phyloP scores from a whole-genome alignment of 2,888 invertebrate genomes.

The Anodontia alba region DNA sequence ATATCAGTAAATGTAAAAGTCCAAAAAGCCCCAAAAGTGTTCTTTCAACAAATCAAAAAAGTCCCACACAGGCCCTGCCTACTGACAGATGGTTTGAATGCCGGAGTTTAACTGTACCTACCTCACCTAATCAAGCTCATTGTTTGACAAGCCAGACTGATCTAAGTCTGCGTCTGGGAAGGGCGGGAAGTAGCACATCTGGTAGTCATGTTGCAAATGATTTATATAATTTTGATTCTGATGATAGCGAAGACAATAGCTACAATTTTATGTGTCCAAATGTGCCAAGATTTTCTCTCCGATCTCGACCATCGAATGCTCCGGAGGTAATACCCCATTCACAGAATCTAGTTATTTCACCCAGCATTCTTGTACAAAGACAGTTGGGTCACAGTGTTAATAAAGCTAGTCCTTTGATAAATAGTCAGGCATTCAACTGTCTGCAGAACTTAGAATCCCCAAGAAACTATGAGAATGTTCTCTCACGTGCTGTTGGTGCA shows the following conservation, averaged over 20 bases:
- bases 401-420: constrained; percentile 57
- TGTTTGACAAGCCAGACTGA: neutral
- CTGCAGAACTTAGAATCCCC: constrained; percentile 39
- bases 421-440: constrained; percentile 61
- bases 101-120: constrained; percentile 45
- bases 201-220: constrained; percentile 51
- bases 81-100: constrained; percentile 57
- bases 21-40: constrained; percentile 58
- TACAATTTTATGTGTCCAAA: constrained; percentile 61
- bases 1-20: constrained; percentile 48
- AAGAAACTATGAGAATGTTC: constrained; percentile 34
- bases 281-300: constrained; percentile 55
- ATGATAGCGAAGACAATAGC: constrained; percentile 61
- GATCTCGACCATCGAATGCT: constrained; percentile 42
- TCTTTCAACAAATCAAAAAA: constrained; percentile 57
- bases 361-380: constrained; percentile 56
- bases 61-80: constrained; percentile 46
- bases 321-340: constrained; percentile 51
- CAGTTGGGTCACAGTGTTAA: constrained; percentile 42
- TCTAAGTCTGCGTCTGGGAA: constrained; percentile 25
- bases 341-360: constrained; percentile 61
- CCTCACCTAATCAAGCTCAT: constrained; percentile 43
- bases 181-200: constrained; percentile 44
- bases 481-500: constrained; percentile 14
- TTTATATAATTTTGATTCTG: constrained; percentile 62